Conservation (phyloP, 2,888 invertebrate genomes). For the Latrodectus hesperus region DNA sequence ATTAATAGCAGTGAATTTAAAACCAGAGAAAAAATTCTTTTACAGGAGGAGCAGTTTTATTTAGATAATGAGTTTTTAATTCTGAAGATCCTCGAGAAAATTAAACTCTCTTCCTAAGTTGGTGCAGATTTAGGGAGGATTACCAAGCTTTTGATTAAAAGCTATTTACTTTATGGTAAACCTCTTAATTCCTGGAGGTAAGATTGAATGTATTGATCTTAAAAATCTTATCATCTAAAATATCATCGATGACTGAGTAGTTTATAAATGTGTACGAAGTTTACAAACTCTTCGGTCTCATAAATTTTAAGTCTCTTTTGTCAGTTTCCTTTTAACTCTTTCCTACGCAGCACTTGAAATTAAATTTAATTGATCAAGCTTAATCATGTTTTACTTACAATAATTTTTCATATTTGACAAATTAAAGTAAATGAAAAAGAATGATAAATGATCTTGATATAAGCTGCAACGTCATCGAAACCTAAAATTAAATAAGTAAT, state of each 20-base stretch:
- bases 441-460: no score
- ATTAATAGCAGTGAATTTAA: slow-evolving; percentile 45
- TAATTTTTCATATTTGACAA: no score
- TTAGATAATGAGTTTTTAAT: slow-evolving; percentile 27
- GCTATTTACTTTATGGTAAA: neutral
- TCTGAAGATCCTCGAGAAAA: slow-evolving; percentile 21
- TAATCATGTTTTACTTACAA: no score
- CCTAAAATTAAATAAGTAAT: no score
- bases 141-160: slow-evolving; percentile 18
- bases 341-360: no score
- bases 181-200: slow-evolving; percentile 5
- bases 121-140: slow-evolving; percentile 1
- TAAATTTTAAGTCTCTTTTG: no score
- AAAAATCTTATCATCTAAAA: neutral
- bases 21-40: slow-evolving; percentile 3
- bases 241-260: neutral
- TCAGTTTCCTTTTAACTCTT: no score
- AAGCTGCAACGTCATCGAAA: no score
- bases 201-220: neutral
- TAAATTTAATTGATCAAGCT: no score
- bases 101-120: slow-evolving; percentile 23
- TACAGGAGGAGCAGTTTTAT: slow-evolving; percentile 9
- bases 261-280: neutral
- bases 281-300: neutral
- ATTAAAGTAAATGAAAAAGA: no score